Evolutionary conservation across 2,797 vertebrate species (phyloP).

Genomic region (Euthynnus affinis): DNA sequence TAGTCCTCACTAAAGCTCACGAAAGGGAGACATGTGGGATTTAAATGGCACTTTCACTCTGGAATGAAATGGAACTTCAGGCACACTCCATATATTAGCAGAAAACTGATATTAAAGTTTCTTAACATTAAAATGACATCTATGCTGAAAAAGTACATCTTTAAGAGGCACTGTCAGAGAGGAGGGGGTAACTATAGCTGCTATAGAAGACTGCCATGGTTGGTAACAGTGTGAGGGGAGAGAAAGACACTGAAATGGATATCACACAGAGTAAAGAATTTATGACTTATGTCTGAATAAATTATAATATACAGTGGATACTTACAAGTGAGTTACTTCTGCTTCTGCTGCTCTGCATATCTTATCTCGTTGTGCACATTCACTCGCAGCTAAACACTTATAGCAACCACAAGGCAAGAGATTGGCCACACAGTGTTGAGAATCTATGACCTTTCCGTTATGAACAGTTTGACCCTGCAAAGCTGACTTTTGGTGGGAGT

Average conservation of each 20-base stretch:
- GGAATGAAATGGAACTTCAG: slow-evolving; percentile 35
- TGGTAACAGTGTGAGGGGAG: slow-evolving; percentile 1
- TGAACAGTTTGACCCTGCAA: slow-evolving; percentile 68
- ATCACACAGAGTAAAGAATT: slow-evolving; percentile 59
- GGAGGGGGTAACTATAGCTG: neutral
- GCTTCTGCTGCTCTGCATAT: slow-evolving; percentile 51
- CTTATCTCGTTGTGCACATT: slow-evolving; percentile 26
- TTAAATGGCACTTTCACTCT: slow-evolving; percentile 42
- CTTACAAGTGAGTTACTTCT: slow-evolving; percentile 52
- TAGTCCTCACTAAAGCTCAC: slow-evolving; percentile 53
- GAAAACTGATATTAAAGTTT: slow-evolving; percentile 23
- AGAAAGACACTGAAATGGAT: slow-evolving; percentile 42
- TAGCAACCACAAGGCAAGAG: slow-evolving; percentile 39
- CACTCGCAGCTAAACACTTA: slow-evolving; percentile 24
- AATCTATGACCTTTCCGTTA: slow-evolving; percentile 66
- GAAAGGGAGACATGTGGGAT: slow-evolving; percentile 55
- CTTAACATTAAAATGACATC: slow-evolving; percentile 37
- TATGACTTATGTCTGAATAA: slow-evolving; percentile 60
- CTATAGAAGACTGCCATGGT: slow-evolving; percentile 18
- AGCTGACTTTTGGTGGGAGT: slow-evolving; percentile 70
- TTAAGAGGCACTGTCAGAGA: slow-evolving; percentile 1
- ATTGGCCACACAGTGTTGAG: slow-evolving; percentile 32
- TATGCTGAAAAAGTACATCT: slow-evolving; percentile 19
- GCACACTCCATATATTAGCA: slow-evolving; percentile 13
- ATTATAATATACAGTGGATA: slow-evolving; percentile 53